Base-by-base conservation (phyloP, 2,797 vertebrate species). In the Sebastes alutus region DNA sequence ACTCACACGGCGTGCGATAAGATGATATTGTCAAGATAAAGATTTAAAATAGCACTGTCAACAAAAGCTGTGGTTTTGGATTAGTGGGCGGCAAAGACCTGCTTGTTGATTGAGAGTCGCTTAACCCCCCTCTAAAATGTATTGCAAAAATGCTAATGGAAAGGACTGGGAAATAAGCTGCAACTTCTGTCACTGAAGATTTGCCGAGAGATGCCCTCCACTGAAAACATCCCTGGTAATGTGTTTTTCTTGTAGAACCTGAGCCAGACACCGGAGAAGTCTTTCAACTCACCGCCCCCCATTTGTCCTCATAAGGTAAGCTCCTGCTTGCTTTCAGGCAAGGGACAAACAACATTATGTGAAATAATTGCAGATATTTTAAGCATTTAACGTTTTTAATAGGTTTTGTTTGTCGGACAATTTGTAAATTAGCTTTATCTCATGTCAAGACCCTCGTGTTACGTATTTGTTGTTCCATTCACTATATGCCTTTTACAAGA, bases 291-390 rank as follows among this genome's bases (percentile, higher is more conserved):
- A 23, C 86, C 94, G 18, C 89, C 91, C 75, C 89, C 93, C 73
- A 94, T 92, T 75, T 96, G 96, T 90, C 95, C 96, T 83, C 95
- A 96, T 93, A 96, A 96, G 96, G 96, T 96, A 94, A 96, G 92
- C 86, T 60, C 54, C 74, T 49, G 49, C 65, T 75, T 80, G 35
- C 71, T 78, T 63, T 76, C 59, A 77, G 33, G n/a, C 63, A 46
- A 23, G 32, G 27, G 35, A 77, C 54, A 79, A 78, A 77, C 46
- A 80, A 7, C n/a, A 81, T 79, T 46, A 77, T 75, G 49, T 52
- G 55, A 49, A 80, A 85, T 78, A 71, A 83, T 27, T 58, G 30
- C 58, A 83, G 49, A 81, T 75, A 79, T 68, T 82, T 83, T 33
- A 79, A 58, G 35, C 58, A 82, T 62, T 80, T 18, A 16, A 38